phyloP scores from a whole-genome alignment of 1,140 invertebrate species.

The Kradibia gibbosae region DNA sequence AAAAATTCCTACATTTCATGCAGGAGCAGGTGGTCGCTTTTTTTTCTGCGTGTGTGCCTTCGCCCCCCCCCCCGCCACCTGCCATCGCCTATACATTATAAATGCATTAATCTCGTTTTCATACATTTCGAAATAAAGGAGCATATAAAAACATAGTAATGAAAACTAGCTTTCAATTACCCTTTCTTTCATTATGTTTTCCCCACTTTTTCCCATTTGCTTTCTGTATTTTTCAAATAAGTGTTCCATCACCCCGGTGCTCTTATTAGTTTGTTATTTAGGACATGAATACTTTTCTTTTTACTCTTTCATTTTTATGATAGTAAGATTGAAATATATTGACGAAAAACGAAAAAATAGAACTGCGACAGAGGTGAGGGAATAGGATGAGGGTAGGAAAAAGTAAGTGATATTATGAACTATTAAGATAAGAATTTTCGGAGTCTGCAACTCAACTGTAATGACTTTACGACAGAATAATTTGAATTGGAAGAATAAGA shows the following conservation, averaged over 20 bases:
- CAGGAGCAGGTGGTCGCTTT: not conserved
- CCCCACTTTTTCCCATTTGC: not conserved
- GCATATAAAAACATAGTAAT: conserved; percentile 23
- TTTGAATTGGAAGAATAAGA: not conserved
- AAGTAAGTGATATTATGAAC: conserved; percentile 7
- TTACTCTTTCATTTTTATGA: not conserved
- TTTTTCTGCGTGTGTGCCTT: not conserved
- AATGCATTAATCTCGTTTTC: conserved; percentile 21
- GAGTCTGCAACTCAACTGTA: not conserved
- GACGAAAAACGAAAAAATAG: not conserved
- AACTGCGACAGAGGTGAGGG: too few species aligned
- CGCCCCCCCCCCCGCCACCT: too few species aligned
- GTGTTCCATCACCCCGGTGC: not conserved
- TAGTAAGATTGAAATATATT: not conserved
- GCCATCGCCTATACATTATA: not conserved
- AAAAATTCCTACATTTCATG: not conserved
- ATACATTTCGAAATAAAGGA: not conserved
- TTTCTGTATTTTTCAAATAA: conserved; percentile 2
- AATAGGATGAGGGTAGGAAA: too few species aligned
- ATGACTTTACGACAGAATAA: conserved; percentile 13
- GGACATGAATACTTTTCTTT: not conserved
- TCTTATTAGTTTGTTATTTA: not conserved
- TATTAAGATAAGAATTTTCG: conserved; percentile 14
- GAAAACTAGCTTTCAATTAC: not conserved
- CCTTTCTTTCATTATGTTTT: not conserved